Base-by-base conservation (phyloP, 2,797 vertebrate species). In the Sebastes trivittatus region DNA sequence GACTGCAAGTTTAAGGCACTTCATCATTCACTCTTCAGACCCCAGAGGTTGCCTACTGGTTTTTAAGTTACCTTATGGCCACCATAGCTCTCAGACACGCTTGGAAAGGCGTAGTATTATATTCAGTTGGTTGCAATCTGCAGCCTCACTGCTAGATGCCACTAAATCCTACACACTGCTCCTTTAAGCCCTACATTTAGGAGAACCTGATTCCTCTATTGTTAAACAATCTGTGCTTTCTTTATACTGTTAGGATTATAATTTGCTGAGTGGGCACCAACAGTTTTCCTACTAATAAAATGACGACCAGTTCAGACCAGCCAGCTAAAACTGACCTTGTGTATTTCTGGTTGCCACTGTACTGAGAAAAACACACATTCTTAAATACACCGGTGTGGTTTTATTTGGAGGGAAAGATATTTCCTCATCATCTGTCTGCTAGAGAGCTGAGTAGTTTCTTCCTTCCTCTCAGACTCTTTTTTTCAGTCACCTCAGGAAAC, bases 241-340 rank as follows among this genome's bases (percentile, higher is more conserved):
- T 67, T 65, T 55, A 23, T 59, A 60, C 32, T 16, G 64, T 61
- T 49, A 30, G 80, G 79, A 87, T 84, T 84, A 71, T 32, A 80
- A 84, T 34, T 36, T 82, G 76, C 75, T 79, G 70, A 84, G 38
- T 77, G 4, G 14, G 82, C 81, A 85, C 52, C 32, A 81, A 49
- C 63, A 59, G 70, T 42, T 77, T 82, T 77, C 38, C 75, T 64
- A 38, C 60, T 16, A 80, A 75, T 75, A 65, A 77, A 72, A 62
- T 23, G 27, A 75, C 11, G 54, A 60, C 61, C 30, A 36, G 20
- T 68, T 42, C 4, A 56, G 72, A 61, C 69, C 58, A 7, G 38
- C 38, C 49, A 22, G 10, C 29, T 64, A 42, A 23, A 36, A 77
- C 59, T 52, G 25, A 58, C 20, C 9, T 23, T 25, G 60, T 49